Base-by-base conservation (phyloP, 2,113 vertebrate species). In the Aegithalos caudatus region DNA sequence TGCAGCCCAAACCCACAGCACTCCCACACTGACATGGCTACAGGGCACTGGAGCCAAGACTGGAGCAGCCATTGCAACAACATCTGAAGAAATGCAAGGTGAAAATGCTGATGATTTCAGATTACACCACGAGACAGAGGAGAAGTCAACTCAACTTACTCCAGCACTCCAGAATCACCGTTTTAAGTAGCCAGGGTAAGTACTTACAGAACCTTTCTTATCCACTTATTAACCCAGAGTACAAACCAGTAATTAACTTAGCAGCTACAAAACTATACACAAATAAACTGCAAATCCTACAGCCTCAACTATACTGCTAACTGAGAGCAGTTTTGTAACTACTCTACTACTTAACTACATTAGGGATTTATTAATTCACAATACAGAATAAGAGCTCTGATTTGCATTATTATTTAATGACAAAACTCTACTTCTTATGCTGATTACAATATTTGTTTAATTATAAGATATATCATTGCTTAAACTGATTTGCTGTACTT, bases 401-500 rank as follows among this genome's bases (percentile, higher is more conserved):
- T 91, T 87, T 87, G 57, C 70, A 79, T 87, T 81, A 94, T 48
- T 92, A 83, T 81, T 91, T 94, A 91, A 95, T 87, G 81, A 87
- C 57, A 92, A 88, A 95, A 86, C 66, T 81, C 88, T 78, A 67
- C 56, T 31, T 83, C 69, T 94, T 60, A n/a, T 9, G 27, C 53
- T 84, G 71, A 93, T 88, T 64, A 70, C 22, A 82, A 73, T 67
- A 74, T 91, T 80, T 90, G 58, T 61, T 92, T 90, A 81, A 81
- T 94, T 74, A 6, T 53, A 80, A 86, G 25, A 87, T 65, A 42
- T 33, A 82, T 50, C 48, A 84, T 12, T 45, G 70, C 78, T 91
- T 90, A 91, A 86, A 74, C 18, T 90, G 81, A 85, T 92, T 67
- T 94, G 62, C 47, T 87, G 27, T 47, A 47, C 73, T 94, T 94